Percentiles rank a stretch among this genome's conserved stretches.
Evolutionary conservation across 2,113 vertebrate genomes (phyloP).

Genomic region (Solea solea): DNA sequence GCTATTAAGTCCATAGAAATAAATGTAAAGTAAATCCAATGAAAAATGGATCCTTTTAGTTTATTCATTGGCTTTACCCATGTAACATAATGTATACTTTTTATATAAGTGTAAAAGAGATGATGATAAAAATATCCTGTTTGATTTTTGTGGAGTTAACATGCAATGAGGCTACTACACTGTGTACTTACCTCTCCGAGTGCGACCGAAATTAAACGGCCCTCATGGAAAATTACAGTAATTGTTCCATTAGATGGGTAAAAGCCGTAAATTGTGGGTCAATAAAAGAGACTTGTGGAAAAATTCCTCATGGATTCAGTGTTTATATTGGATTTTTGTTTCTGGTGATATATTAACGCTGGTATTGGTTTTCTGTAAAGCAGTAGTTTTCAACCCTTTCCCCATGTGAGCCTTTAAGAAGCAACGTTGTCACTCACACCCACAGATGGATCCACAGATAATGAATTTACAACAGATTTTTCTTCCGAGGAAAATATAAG

Average conservation of each 20-base stretch:
- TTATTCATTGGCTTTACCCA: too few relatives aligned
- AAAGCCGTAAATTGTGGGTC: conserved; percentile 10
- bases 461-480: neutral
- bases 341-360: neutral
- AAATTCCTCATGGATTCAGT: neutral
- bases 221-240: neutral
- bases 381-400: neutral
- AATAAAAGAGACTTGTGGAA: neutral
- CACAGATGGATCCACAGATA: neutral
- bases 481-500: neutral
- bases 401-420: neutral
- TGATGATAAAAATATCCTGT: too few relatives aligned
- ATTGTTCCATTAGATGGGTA: conserved; percentile 5
- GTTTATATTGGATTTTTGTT: conserved; percentile 12
- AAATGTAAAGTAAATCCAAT: too few relatives aligned
- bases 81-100: too few relatives aligned
- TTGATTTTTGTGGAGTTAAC: too few relatives aligned
- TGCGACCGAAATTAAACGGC: neutral
- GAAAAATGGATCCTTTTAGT: too few relatives aligned
- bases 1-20: too few relatives aligned
- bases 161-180: neutral
- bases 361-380: neutral
- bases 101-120: too few relatives aligned
- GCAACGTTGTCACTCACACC: neutral
- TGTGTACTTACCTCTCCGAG: neutral